Evolutionary conservation across 2,888 invertebrate species (phyloP).

Genomic region (Eupithecia insigniata): DNA sequence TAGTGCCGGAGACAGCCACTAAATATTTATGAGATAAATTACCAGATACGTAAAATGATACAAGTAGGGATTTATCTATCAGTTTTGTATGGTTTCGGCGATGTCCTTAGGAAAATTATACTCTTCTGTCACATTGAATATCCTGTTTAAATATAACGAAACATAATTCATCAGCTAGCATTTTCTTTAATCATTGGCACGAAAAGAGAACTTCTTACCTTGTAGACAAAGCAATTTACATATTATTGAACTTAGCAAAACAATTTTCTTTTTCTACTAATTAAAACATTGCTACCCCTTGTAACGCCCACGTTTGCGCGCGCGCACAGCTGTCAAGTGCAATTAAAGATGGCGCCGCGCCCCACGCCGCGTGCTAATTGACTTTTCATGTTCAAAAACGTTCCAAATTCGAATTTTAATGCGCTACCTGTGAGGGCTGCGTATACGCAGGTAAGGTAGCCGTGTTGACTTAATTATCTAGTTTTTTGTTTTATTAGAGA

Average conservation of each 20-base stretch:
- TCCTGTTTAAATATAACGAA: not conserved
- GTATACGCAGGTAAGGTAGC: constrained; percentile 44
- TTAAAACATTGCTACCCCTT: constrained; percentile 54
- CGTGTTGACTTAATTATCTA: constrained; percentile 55
- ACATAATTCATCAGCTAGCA: not conserved
- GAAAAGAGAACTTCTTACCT: not conserved
- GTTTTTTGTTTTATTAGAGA: constrained; percentile 47
- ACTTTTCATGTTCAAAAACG: constrained; percentile 77
- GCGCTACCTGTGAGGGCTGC: constrained; percentile 60
- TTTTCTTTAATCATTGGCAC: not conserved
- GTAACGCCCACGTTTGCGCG: constrained; percentile 64
- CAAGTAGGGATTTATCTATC: not conserved
- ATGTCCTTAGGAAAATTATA: not conserved
- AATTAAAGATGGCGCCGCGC: constrained; percentile 77
- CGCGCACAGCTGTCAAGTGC: constrained; percentile 71
- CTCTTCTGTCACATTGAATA: not conserved
- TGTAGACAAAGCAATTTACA: constrained; percentile 8
- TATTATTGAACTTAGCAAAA: constrained; percentile 15
- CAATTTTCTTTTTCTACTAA: constrained; percentile 39
- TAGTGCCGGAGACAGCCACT: constrained; percentile 29
- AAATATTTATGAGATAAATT: constrained; percentile 1
- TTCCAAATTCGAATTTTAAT: constrained; percentile 58
- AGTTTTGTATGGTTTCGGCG: not conserved
- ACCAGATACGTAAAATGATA: not conserved
- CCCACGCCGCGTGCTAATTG: constrained; percentile 76